Evolutionary conservation across 2,888 invertebrate species (phyloP), one percentile per base, ranked within the genome.

Genomic region (Morpho achilles): DNA sequence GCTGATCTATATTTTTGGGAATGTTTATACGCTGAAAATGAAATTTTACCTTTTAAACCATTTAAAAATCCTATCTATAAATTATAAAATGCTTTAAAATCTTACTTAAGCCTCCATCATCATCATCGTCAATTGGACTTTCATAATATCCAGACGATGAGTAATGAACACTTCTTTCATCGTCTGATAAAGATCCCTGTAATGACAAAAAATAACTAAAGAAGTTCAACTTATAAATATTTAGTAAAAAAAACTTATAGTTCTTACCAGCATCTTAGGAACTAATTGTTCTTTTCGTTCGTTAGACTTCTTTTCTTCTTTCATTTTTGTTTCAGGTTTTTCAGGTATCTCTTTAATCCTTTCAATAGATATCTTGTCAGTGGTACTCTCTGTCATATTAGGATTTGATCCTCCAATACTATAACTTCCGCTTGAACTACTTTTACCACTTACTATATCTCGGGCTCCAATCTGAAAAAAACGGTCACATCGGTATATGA

Each of bases 141-240:
- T 95, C 95, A 74, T 94, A 94, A 78, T 95, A 94, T 1, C 95
- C 95, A 3, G 95, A 94, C 6, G 94, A 94, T 42, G 94, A 94
- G 78, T 94, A 94, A 63, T 94, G 93, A 64, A 91, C 93, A 81
- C 94, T 94, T 75, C 93, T 87, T 75, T 94, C 94, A 70, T 94
- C 94, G 70, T 94, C 94, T 7, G 93, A 93, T 58, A 93, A 73
- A 7, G 94, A 94, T 56, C 92, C 91, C 85, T 93, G 67, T 39
- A 80, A 53, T 10, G 22, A 8, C 40, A 46, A 9, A 53, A 32
- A 32, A 32, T 32, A 32, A 32, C 0, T 32, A 32, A 16, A 32
- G 32, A 32, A 32, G 32, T 32, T 32, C 3, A 32, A 32, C 32
- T 23, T 23, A 5, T 32, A 32, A 32, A 5, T 5, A 32, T 32